Conservation (phyloP, 2,113 vertebrate genomes). For the western clawed frog (Xenopus tropicalis) region DNA sequence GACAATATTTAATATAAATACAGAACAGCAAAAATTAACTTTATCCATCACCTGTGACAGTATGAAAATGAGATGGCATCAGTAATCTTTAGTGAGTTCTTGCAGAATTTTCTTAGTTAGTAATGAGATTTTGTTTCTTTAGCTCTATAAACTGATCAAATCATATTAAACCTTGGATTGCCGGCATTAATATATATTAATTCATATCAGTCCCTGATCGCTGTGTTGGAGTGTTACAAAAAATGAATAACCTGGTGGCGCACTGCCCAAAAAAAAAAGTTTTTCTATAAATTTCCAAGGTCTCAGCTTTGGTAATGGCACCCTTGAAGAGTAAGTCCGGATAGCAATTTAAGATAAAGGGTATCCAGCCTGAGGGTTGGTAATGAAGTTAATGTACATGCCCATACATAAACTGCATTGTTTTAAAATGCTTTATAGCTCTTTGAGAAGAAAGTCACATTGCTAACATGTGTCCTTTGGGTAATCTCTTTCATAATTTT, state of each 20-base stretch:
- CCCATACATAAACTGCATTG: neutral
- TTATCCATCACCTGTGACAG: slow-evolving; percentile 64
- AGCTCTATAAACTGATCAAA: slow-evolving; percentile 20
- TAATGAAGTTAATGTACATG: slow-evolving; percentile 15
- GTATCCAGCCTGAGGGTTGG: slow-evolving; percentile 1
- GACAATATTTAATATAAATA: slow-evolving; percentile 66
- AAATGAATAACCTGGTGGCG: slow-evolving; percentile 1
- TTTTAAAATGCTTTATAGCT: slow-evolving; percentile 9
- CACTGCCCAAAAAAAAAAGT: slow-evolving; percentile 12
- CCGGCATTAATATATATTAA: slow-evolving; percentile 25
- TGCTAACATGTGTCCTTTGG: neutral
- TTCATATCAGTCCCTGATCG: slow-evolving; percentile 25
- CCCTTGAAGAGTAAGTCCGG: neutral
- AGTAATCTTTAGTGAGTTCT: slow-evolving; percentile 51
- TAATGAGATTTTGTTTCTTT: slow-evolving; percentile 2
- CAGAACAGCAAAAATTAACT: slow-evolving; percentile 65
- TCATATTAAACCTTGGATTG: slow-evolving; percentile 8
- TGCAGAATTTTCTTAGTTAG: slow-evolving; percentile 38
- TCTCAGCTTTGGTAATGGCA: neutral
- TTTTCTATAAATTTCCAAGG: neutral
- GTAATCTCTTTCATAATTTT: neutral
- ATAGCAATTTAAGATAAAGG: slow-evolving; percentile 10
- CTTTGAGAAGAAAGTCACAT: slow-evolving; percentile 10
- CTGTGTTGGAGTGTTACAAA: slow-evolving; percentile 17
- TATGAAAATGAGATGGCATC: slow-evolving; percentile 52